phyloP scores from a whole-genome alignment of 2,797 vertebrate genomes.

The Etheostoma nigrum region DNA sequence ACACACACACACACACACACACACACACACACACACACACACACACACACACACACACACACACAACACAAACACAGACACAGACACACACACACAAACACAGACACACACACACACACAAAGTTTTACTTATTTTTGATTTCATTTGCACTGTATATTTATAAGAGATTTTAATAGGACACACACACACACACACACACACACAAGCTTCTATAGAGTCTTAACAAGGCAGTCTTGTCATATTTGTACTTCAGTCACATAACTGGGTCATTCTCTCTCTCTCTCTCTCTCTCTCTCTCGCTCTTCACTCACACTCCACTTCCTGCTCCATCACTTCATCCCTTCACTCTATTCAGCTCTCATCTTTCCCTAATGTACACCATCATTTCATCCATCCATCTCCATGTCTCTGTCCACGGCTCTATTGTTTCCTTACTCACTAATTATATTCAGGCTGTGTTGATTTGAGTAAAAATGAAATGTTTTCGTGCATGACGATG shows the following conservation, averaged over 20 bases:
- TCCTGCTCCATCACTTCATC: conserved; percentile 29
- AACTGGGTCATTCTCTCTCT: conserved; percentile 66
- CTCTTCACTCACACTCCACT: conserved; percentile 11
- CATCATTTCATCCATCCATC: neutral
- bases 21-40: conserved; percentile 36
- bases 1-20: conserved; percentile 34
- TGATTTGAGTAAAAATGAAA: conserved; percentile 10
- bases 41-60: conserved; percentile 36
- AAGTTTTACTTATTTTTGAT: neutral
- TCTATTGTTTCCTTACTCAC: neutral
- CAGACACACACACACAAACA: conserved; percentile 31
- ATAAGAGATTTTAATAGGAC: neutral
- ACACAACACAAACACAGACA: conserved; percentile 27
- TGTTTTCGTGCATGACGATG: neutral
- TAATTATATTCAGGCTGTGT: neutral
- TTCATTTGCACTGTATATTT: neutral
- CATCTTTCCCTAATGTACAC: conserved; percentile 3
- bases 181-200: conserved; percentile 34
- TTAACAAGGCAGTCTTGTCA: conserved; percentile 35
- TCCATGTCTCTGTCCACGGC: neutral
- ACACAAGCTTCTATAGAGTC: conserved; percentile 28
- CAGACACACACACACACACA: conserved; percentile 31
- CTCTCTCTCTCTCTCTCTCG: conserved; percentile 40
- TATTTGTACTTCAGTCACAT: conserved; percentile 47
- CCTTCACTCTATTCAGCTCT: conserved; percentile 2